Percentiles rank a stretch among this genome's conserved stretches.
Evolutionary conservation across 2,888 invertebrate species (phyloP).

Genomic region (Myopa testacea): DNA sequence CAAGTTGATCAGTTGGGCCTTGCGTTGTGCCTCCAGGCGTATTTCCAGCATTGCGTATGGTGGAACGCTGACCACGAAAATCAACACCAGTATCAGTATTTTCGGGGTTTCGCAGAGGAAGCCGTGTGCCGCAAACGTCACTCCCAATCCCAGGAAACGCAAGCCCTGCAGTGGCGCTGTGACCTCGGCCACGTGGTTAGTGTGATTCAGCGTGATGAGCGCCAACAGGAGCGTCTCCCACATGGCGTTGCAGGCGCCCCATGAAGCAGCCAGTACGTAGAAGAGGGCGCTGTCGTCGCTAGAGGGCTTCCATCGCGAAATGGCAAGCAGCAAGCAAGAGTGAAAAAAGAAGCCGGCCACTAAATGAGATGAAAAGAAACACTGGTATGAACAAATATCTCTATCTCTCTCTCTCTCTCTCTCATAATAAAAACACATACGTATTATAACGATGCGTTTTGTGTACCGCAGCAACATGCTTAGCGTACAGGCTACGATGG

Average conservation of each 20-base stretch:
- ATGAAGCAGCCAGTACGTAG: conserved; percentile 85
- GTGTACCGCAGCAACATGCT: conserved; percentile 84
- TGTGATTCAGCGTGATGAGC: conserved; percentile 66
- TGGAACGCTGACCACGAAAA: conserved; percentile 65
- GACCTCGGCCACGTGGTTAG: conserved; percentile 65
- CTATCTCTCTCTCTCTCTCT: not conserved
- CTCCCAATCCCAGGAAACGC: conserved; percentile 73
- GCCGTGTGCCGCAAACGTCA: conserved; percentile 76
- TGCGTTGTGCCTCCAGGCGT: conserved; percentile 66
- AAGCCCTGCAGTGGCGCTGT: conserved; percentile 72
- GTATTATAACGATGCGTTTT: conserved; percentile 79
- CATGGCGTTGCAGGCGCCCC: conserved; percentile 88
- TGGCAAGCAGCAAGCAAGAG: conserved; percentile 80
- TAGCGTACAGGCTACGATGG: conserved; percentile 81
- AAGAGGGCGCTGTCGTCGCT: conserved; percentile 84
- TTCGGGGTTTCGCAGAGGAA: conserved; percentile 71
- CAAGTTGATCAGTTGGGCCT: conserved; percentile 63
- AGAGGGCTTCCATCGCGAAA: conserved; percentile 84
- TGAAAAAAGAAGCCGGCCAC: conserved; percentile 86
- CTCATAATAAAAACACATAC: conserved; percentile 67
- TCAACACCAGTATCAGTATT: conserved; percentile 64
- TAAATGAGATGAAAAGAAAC: conserved; percentile 54
- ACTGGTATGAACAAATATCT: not conserved
- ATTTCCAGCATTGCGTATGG: conserved; percentile 67
- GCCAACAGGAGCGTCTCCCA: conserved; percentile 79